Evolutionary conservation across 1,140 invertebrate species (phyloP).

Genomic region (Marisa cornuarietis): DNA sequence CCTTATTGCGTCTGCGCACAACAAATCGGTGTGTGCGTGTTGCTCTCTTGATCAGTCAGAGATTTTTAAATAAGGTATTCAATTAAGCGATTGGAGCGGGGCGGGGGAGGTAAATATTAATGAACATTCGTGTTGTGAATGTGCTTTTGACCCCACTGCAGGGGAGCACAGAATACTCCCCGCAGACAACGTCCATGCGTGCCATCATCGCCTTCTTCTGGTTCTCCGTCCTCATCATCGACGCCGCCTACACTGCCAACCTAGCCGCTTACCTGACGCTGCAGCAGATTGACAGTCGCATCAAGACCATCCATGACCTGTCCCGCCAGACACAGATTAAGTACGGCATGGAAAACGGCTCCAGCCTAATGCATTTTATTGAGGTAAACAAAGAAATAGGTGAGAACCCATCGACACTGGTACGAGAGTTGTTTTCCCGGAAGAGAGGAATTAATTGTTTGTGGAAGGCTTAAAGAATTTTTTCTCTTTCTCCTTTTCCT

Average conservation of each 20-base stretch:
- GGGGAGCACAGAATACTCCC: constrained; percentile 67
- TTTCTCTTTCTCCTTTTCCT: background rate
- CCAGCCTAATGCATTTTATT: constrained; percentile 50
- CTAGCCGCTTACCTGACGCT: constrained; percentile 66
- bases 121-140: background rate
- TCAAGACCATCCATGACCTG: constrained; percentile 61
- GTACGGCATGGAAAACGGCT: constrained; percentile 55
- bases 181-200: constrained; percentile 58
- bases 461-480: background rate
- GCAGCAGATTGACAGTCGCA: constrained; percentile 60
- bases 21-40: background rate
- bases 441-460: too few relatives aligned
- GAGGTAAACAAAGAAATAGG: constrained; percentile 14
- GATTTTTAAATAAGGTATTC: too few relatives aligned
- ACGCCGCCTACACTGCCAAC: constrained; percentile 67
- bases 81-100: too few relatives aligned
- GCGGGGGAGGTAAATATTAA: too few relatives aligned
- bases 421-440: too few relatives aligned
- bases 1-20: too few relatives aligned
- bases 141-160: constrained; percentile 71
- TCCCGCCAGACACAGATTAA: constrained; percentile 56
- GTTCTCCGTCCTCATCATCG: constrained; percentile 66
- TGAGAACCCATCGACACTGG: too few relatives aligned
- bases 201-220: constrained; percentile 62
- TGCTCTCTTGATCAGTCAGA: background rate